A percentile compares a stretch with the other conserved stretches of the same genome.
These are phyloP conservation scores for Gasteruption jaculator DNA, from an alignment of 2,888 invertebrate species.

Conservation along the genomic window DNA sequence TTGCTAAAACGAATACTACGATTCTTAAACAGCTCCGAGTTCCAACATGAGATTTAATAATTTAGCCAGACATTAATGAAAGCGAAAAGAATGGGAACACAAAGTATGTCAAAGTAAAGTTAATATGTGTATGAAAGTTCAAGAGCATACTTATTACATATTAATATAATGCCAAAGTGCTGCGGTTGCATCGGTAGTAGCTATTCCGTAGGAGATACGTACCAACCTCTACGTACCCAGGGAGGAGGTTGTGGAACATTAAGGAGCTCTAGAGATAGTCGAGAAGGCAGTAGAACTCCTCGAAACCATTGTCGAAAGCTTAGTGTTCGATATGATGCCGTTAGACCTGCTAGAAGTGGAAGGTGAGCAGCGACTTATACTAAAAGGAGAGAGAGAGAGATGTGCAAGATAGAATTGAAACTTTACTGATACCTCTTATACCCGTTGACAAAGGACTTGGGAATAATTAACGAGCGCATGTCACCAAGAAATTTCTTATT, in stretches of 20 bases:
- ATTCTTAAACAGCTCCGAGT: no score
- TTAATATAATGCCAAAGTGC: conserved; percentile 30
- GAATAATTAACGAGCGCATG: no score
- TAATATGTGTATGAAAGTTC: conserved; percentile 1
- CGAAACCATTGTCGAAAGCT: conserved; percentile 36
- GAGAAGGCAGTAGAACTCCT: conserved; percentile 29
- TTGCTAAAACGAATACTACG: no score
- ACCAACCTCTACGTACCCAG: conserved; percentile 32
- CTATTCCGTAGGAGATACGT: conserved; percentile 27
- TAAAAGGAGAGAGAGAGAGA: background rate
- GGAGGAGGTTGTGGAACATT: conserved; percentile 18
- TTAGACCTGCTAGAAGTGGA: conserved; percentile 31
- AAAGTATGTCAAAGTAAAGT: no score
- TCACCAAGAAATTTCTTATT: no score
- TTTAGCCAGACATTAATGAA: no score
- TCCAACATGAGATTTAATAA: no score
- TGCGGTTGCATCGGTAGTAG: conserved; percentile 31
- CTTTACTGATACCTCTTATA: no score
- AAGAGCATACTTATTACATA: no score
- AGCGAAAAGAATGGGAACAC: no score
- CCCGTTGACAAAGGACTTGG: background rate
- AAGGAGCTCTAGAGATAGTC: conserved; percentile 24
- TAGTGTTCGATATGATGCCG: conserved; percentile 39
- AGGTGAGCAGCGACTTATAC: conserved; percentile 31
- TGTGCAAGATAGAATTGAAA: background rate